Conservation (phyloP, 1,140 invertebrate genomes). For the Apis laboriosa region DNA sequence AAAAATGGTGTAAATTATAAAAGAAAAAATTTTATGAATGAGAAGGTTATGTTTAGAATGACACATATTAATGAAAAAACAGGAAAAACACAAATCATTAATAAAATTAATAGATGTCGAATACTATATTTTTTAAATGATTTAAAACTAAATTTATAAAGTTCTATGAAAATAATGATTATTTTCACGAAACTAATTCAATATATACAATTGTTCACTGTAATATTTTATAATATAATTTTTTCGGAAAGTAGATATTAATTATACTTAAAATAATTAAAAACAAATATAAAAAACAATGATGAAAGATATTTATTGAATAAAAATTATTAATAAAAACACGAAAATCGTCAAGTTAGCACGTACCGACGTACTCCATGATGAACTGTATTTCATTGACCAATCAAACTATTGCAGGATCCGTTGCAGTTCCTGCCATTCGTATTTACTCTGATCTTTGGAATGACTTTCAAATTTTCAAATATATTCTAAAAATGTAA, state of each 20-base stretch:
- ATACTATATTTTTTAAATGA: background rate
- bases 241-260: background rate
- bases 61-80: constrained; percentile 11
- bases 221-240: constrained; percentile 1
- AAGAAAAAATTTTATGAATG: constrained; percentile 10
- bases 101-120: background rate
- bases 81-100: background rate
- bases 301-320: constrained; percentile 21
- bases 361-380: constrained; percentile 74
- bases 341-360: constrained; percentile 55
- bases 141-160: background rate
- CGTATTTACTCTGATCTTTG: constrained; percentile 30
- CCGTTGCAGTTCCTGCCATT: constrained; percentile 43
- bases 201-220: constrained; percentile 30
- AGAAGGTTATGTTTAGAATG: constrained; percentile 39
- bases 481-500: constrained; percentile 23
- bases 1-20: background rate
- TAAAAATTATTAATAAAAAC: constrained; percentile 32
- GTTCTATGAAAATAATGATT: constrained; percentile 29
- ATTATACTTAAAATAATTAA: constrained; percentile 1
- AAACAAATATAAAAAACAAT: background rate
- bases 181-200: constrained; percentile 51
- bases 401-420: constrained; percentile 61
- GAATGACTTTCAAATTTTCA: constrained; percentile 66
- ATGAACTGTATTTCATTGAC: constrained; percentile 62